phyloP scores from a whole-genome alignment of 2,113 vertebrate species.

The Delphinapterus leucas region DNA sequence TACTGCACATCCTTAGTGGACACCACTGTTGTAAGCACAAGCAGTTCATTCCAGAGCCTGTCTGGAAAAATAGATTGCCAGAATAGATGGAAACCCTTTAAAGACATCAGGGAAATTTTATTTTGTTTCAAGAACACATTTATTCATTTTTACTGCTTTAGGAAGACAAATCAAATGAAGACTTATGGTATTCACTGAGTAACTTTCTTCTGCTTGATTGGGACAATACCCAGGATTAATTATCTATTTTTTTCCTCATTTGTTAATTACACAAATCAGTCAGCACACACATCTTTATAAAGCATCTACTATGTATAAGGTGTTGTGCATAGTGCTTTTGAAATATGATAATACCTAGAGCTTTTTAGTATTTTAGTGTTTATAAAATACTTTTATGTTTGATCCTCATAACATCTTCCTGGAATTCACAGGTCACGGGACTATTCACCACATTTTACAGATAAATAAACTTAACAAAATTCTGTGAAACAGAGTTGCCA shows the following conservation, averaged over 20 bases:
- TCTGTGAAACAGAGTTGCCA: background rate
- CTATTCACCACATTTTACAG: background rate
- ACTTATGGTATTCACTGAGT: background rate
- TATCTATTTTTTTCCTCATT: background rate
- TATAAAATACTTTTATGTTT: background rate
- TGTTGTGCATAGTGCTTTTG: background rate
- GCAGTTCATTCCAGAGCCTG: background rate
- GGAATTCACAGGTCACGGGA: background rate
- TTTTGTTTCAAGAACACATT: slow-evolving; percentile 54
- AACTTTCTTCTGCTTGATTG: background rate
- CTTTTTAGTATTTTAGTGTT: background rate
- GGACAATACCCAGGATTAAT: background rate
- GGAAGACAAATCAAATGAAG: slow-evolving; percentile 49
- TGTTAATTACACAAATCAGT: background rate
- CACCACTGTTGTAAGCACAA: background rate
- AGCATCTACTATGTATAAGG: background rate
- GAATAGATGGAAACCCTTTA: background rate
- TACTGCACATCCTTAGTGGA: rapidly evolving
- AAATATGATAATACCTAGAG: background rate
- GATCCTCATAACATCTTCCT: background rate
- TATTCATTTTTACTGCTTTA: slow-evolving; percentile 54
- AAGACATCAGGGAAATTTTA: background rate
- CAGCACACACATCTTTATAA: background rate
- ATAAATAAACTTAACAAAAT: slow-evolving; percentile 9
- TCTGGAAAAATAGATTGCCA: background rate